phyloP scores from a whole-genome alignment of 2,888 invertebrate species.

The Papilio protenor region DNA sequence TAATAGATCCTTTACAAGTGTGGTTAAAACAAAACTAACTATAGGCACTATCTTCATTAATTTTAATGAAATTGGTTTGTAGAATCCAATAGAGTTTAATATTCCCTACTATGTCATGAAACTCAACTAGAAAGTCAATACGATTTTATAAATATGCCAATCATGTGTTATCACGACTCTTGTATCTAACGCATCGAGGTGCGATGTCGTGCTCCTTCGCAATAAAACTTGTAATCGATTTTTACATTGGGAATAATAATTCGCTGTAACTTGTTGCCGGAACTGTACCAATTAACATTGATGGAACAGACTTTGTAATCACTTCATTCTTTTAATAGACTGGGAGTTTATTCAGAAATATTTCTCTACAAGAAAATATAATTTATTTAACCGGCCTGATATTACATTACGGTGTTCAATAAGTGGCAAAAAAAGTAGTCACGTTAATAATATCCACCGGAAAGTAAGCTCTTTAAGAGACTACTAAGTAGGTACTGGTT shows the following conservation, averaged over 20 bases:
- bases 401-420: background rate
- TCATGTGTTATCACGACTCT: constrained; percentile 50
- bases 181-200: constrained; percentile 55
- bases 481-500: background rate
- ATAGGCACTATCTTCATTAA: background rate
- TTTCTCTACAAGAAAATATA: background rate
- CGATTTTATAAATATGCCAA: constrained; percentile 50
- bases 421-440: background rate
- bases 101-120: constrained; percentile 39
- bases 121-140: constrained; percentile 55
- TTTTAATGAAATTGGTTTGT: constrained; percentile 16
- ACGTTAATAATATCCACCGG: background rate
- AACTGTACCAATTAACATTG: constrained; percentile 33
- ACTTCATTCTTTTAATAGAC: background rate
- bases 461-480: background rate
- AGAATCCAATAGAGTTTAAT: constrained; percentile 38
- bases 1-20: background rate
- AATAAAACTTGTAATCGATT: constrained; percentile 64
- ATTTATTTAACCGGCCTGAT: background rate
- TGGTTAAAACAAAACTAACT: background rate
- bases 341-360: background rate
- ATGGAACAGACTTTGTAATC: constrained; percentile 5
- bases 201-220: constrained; percentile 62
- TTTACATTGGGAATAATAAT: constrained; percentile 59
- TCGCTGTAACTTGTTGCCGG: constrained; percentile 45